These are phyloP conservation scores for Epinotia ramella DNA, from an alignment of 2,888 invertebrate genomes.

Conservation along the genomic window DNA sequence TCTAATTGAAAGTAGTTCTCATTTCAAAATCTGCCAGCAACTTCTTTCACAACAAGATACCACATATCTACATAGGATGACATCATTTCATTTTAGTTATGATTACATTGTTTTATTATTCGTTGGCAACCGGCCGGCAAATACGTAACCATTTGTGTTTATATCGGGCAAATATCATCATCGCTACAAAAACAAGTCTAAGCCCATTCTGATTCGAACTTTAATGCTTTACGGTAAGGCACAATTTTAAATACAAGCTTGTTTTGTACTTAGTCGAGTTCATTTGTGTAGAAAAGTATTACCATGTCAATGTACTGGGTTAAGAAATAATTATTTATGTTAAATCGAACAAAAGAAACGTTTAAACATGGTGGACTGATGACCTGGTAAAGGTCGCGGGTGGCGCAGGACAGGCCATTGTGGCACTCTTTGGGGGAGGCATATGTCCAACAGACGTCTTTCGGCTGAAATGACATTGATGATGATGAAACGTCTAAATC, in stretches of 20 bases:
- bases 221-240: neutral
- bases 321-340: no score
- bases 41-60: constrained; percentile 13
- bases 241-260: neutral
- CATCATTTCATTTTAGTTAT: neutral
- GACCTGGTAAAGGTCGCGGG: no score
- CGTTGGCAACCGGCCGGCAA: constrained; percentile 22
- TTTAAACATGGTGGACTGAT: no score
- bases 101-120: neutral
- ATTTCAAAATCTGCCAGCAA: constrained; percentile 6
- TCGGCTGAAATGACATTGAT: no score
- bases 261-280: neutral
- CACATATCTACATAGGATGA: constrained; percentile 10
- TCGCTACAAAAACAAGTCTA: constrained; percentile 1
- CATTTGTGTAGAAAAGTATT: neutral
- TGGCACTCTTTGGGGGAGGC: no score
- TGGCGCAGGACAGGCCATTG: no score
- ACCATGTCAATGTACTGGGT: no score
- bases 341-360: no score
- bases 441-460: no score
- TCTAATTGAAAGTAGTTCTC: neutral
- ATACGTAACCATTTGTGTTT: constrained; percentile 30
- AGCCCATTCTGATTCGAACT: neutral
- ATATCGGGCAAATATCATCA: constrained; percentile 20
- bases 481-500: no score